Percentiles rank a stretch among this genome's conserved stretches.
phyloP scores from a whole-genome alignment of 30 jellyfish, hydroid and myxozoan species.

The Catostylus mosaicus region DNA sequence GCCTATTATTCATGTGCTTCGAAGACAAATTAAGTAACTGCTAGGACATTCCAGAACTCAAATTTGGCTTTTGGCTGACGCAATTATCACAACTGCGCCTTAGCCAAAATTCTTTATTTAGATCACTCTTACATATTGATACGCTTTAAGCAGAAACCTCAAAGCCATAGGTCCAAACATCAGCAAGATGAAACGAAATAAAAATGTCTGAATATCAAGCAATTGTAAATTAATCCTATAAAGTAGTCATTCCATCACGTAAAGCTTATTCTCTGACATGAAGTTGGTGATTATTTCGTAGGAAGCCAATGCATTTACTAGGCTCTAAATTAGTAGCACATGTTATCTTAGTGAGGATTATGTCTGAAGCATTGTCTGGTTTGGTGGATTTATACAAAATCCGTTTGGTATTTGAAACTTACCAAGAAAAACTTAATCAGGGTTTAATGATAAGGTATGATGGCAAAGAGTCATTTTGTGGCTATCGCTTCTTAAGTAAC shows the following conservation, averaged over 20 bases:
- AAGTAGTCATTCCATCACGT: constrained; percentile 8
- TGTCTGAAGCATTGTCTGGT: constrained; percentile 49
- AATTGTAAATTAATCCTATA: constrained; percentile 17
- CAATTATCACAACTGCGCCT: too few relatives aligned
- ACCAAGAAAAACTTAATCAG: constrained; percentile 39
- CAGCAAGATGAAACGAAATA: constrained; percentile 3
- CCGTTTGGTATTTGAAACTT: constrained; percentile 51
- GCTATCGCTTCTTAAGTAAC: not conserved
- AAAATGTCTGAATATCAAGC: constrained; percentile 12
- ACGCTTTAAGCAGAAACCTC: not conserved
- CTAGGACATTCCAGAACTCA: too few relatives aligned
- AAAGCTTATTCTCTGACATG: constrained; percentile 14
- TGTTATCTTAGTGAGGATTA: constrained; percentile 23
- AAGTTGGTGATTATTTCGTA: not conserved
- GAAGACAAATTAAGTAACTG: too few relatives aligned
- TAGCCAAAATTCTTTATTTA: too few relatives aligned
- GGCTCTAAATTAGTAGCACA: constrained; percentile 15
- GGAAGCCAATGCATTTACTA: constrained; percentile 21
- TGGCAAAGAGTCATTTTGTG: constrained; percentile 15
- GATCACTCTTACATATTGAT: too few relatives aligned
- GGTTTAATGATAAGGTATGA: constrained; percentile 16
- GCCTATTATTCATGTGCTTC: too few relatives aligned
- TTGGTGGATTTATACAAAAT: constrained; percentile 25
- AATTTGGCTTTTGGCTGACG: too few relatives aligned
- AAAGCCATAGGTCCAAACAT: not conserved